phyloP scores from a whole-genome alignment of 2,113 vertebrate genomes.

The Oreotrochilus melanogaster region DNA sequence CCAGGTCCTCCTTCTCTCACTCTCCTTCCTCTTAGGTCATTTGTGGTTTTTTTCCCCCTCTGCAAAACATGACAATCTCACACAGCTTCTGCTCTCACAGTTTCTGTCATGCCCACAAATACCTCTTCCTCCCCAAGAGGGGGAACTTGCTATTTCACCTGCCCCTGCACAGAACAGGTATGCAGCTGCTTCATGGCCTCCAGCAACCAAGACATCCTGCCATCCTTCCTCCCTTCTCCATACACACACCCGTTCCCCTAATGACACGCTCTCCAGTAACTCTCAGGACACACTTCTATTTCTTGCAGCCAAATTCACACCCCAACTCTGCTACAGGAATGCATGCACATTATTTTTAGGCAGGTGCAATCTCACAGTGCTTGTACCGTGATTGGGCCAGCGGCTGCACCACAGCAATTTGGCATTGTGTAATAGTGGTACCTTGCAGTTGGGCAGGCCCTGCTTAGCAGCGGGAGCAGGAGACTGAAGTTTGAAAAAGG shows the following conservation, averaged over 20 bases:
- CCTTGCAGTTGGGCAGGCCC: background rate
- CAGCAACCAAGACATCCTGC: background rate
- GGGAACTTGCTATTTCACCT: background rate
- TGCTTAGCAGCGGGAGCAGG: background rate
- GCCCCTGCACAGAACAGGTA: background rate
- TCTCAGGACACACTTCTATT: background rate
- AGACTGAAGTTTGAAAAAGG: background rate
- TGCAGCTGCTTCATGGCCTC: background rate
- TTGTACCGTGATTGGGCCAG: background rate
- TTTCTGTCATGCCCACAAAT: background rate
- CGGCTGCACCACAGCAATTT: background rate
- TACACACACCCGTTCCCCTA: background rate
- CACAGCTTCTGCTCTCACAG: background rate
- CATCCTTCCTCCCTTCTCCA: background rate
- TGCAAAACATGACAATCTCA: background rate
- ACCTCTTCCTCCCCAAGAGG: background rate
- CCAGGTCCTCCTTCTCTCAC: background rate
- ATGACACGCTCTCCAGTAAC: background rate
- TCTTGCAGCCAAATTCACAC: background rate
- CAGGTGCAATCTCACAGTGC: rapidly evolving
- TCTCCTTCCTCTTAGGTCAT: background rate
- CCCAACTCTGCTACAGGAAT: background rate
- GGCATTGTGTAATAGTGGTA: too few relatives aligned
- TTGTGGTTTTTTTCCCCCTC: background rate
- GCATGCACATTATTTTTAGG: rapidly evolving